phyloP scores from a whole-genome alignment of 1,140 invertebrate genomes.

The Radopholus similis region DNA sequence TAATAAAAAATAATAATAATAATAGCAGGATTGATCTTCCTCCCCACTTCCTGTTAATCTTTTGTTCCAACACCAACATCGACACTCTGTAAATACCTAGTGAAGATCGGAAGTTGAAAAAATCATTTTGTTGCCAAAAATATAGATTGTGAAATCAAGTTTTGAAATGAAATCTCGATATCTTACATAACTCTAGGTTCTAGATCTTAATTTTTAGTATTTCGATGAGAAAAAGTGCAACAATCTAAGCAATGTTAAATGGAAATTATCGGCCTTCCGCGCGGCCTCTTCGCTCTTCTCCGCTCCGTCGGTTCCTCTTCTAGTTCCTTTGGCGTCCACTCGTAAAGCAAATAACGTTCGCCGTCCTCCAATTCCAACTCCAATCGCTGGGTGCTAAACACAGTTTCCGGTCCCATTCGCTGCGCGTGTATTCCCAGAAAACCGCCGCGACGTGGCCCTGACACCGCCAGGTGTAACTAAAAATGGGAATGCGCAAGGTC shows the following conservation, averaged over 20 bases:
- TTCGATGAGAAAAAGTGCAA: too few species aligned
- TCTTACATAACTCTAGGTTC: too few species aligned
- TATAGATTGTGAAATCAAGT: too few species aligned
- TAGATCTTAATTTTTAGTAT: too few species aligned
- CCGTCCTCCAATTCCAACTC: constrained; percentile 22
- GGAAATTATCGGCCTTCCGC: neutral
- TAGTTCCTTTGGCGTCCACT: neutral
- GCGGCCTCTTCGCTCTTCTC: neutral
- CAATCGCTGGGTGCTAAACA: constrained; percentile 16
- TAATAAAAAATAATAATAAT: too few species aligned
- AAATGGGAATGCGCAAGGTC: neutral
- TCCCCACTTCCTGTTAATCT: too few species aligned
- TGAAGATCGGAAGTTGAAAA: too few species aligned
- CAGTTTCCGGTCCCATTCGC: constrained; percentile 7
- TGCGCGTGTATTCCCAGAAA: constrained; percentile 42
- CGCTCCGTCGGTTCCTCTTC: neutral
- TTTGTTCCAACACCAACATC: too few species aligned
- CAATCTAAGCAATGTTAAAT: neutral
- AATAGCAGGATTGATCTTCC: too few species aligned
- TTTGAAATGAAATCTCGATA: too few species aligned
- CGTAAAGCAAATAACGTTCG: neutral
- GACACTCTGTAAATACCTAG: too few species aligned
- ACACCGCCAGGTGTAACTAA: constrained; percentile 48
- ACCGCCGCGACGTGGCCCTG: constrained; percentile 30
- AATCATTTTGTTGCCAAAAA: too few species aligned